Conservation (phyloP, 2,113 vertebrate species). For the Melospiza georgiana region DNA sequence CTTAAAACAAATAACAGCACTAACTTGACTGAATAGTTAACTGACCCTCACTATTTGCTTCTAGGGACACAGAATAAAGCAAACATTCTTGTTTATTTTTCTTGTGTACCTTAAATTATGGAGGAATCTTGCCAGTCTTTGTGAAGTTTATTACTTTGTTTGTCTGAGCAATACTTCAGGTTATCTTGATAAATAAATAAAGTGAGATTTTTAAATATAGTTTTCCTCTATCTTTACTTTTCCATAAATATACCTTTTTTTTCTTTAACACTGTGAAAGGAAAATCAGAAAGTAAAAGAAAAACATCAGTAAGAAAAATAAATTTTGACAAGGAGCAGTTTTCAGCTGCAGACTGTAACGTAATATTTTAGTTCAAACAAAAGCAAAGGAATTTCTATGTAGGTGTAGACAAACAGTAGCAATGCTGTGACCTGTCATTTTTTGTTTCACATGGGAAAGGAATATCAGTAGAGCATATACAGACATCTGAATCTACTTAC, state of each 20-base stretch:
- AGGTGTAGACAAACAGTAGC: constrained; percentile 19
- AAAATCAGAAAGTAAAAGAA: background rate
- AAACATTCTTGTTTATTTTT: background rate
- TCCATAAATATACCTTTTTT: background rate
- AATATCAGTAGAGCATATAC: background rate
- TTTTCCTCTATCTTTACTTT: background rate
- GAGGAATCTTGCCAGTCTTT: background rate
- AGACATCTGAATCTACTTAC: constrained; percentile 30
- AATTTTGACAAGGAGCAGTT: background rate
- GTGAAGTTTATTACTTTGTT: background rate
- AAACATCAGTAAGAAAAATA: background rate
- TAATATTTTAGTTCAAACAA: background rate
- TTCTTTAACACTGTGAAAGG: background rate
- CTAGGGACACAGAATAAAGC: background rate
- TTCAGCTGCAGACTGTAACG: background rate
- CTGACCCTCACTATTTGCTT: background rate
- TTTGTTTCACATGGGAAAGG: constrained; percentile 3
- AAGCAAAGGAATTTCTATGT: background rate
- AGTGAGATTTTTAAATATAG: background rate
- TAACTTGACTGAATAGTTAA: background rate
- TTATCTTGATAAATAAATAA: background rate
- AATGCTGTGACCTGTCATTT: background rate
- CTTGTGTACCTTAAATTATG: background rate
- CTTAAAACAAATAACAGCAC: background rate
- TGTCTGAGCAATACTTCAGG: background rate